A percentile compares a stretch with the other conserved stretches of the same genome.
phyloP scores from a whole-genome alignment of 2,797 vertebrate species.

The Scarus forsteni region DNA sequence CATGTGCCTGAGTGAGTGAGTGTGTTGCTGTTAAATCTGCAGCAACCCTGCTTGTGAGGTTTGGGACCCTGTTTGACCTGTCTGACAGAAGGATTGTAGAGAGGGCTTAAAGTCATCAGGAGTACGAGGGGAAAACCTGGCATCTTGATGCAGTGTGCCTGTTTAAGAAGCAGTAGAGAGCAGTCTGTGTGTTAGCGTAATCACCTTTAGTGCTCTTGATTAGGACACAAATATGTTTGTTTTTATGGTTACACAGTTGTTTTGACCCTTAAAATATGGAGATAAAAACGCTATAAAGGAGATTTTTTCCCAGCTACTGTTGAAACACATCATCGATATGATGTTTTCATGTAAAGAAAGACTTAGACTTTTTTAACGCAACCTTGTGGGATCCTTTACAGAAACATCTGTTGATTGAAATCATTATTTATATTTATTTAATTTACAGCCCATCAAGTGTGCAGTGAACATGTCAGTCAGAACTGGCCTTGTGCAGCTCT shows the following conservation, averaged over 20 bases:
- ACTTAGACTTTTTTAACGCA: not conserved
- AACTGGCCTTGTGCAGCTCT: conserved; percentile 8
- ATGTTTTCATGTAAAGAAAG: conserved; percentile 4
- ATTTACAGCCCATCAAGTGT: conserved; percentile 13
- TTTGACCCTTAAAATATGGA: not conserved
- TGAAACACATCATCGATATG: conserved; percentile 5
- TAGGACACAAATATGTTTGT: conserved; percentile 15
- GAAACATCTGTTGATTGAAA: conserved; percentile 45
- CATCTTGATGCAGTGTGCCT: conserved; percentile 7
- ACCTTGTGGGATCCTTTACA: conserved; percentile 25
- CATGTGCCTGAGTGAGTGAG: not conserved
- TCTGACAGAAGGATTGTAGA: conserved; percentile 17
- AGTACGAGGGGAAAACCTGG: conserved; percentile 11
- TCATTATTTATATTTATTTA: not conserved
- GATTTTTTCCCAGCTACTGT: not conserved
- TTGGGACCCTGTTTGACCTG: conserved; percentile 23
- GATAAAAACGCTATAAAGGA: conserved; percentile 19
- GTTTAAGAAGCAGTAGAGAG: conserved; percentile 1
- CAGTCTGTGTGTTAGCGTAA: not conserved
- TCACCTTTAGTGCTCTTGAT: conserved; percentile 18
- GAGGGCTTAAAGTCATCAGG: conserved; percentile 45
- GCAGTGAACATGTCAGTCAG: conserved; percentile 20
- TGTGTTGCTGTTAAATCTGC: conserved; percentile 23
- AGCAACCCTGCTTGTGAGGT: conserved; percentile 3
- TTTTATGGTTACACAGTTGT: conserved; percentile 7